Conservation (phyloP, 1,140 invertebrate species). For the Drosophila subpulchrella region DNA sequence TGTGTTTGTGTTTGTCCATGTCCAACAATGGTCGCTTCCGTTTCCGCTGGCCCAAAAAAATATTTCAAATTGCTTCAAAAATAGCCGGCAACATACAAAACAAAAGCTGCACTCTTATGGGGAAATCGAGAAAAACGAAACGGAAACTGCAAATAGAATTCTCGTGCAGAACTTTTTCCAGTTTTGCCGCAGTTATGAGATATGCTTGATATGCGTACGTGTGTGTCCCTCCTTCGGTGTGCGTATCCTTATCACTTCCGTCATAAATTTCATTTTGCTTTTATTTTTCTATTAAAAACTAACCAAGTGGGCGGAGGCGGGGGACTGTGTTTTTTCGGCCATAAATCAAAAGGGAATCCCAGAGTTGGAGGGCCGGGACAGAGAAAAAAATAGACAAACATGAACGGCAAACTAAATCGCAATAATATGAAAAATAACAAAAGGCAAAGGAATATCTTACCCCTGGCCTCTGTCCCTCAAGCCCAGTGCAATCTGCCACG, state of each 20-base stretch:
- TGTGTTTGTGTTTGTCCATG: slow-evolving; percentile 66
- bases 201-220: slow-evolving; percentile 47
- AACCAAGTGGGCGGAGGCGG: slow-evolving; percentile 24
- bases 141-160: slow-evolving; percentile 77
- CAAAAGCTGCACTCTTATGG: neutral
- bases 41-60: slow-evolving; percentile 64
- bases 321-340: slow-evolving; percentile 15
- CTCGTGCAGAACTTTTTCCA: slow-evolving; percentile 59
- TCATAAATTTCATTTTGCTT: slow-evolving; percentile 81
- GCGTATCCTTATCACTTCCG: slow-evolving; percentile 78
- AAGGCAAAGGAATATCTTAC: slow-evolving; percentile 40
- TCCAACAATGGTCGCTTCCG: slow-evolving; percentile 76
- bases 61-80: slow-evolving; percentile 71
- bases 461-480: slow-evolving; percentile 22
- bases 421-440: slow-evolving; percentile 71
- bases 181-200: slow-evolving; percentile 48
- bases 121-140: slow-evolving; percentile 29
- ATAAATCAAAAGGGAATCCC: slow-evolving; percentile 69
- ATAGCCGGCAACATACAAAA: slow-evolving; percentile 2
- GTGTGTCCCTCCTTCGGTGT: slow-evolving; percentile 10
- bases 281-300: slow-evolving; percentile 83
- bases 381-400: slow-evolving; percentile 7
- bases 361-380: slow-evolving; percentile 7
- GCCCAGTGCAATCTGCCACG: slow-evolving; percentile 74
- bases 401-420: slow-evolving; percentile 68